Base-by-base conservation (phyloP, 1,140 invertebrate genomes). In the Mizuhopecten yessoensis region DNA sequence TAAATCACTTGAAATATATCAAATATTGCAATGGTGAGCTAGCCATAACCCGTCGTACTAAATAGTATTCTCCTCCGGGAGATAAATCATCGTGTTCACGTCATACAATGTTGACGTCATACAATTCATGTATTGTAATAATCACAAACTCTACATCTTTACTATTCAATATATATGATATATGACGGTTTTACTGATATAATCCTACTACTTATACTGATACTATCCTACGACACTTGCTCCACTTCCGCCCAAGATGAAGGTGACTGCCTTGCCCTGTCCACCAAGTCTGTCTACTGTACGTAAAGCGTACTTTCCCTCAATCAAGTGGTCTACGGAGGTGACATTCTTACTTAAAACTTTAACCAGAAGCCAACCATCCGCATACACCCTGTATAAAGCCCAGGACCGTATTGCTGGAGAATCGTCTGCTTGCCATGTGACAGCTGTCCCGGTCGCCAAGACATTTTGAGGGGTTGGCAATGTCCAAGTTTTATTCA, bases 231-330 rank as follows among this genome's bases (percentile, higher is more conserved):
- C 23, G 0, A 75, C 20, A 17, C 3, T 1, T 29, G 3, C n/a
- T n/a, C 15, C 87, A 11, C n/a, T 49, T 49, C 23, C 87, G 13
- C 23, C n/a, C 34, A 89, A 20, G 17, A 45, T 86, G 34, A 90
- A 87, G 10, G 17, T 87, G 15, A 86, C 86, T 20, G 88, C 87
- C 17, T 34, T 20, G 34, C 93, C 93, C 86, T 93, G 92, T 0
- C 75, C 87, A 0, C 92, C 89, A 11, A 90, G 49, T 29, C 91
- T 49, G 42, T 93, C 91, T 0, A 93, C 88, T 3, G 90, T 89
- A 34, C 49, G 88, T 0, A 94, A 36, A 33, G 91, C 91, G 57
- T 93, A 94, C 17, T 34, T 34, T 0, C 93, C 93, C 13, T 88
- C 10, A 20, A 7, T 29, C 33, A 89, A 34, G 17, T 17, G 23